These are phyloP conservation scores for Lepeophtheirus salmonis DNA, from an alignment of 1,140 invertebrate species.

Conservation along the genomic window DNA sequence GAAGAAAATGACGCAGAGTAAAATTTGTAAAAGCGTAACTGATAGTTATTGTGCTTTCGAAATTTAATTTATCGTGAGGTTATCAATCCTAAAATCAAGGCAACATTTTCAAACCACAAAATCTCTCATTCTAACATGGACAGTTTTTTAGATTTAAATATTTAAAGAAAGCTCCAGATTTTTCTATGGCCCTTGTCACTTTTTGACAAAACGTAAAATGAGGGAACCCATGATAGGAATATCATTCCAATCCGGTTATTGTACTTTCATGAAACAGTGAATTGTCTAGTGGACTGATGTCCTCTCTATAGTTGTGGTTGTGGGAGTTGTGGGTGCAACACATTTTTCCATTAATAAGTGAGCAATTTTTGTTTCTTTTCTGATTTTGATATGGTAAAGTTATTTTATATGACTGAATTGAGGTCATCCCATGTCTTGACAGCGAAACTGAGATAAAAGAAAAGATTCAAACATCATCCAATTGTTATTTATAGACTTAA, in stretches of 20 bases:
- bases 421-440: not conserved
- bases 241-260: not conserved
- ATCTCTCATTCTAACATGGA: too few relatives aligned
- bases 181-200: too few relatives aligned
- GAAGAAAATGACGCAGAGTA: too few relatives aligned
- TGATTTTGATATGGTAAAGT: not conserved
- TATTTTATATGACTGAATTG: constrained; percentile 1
- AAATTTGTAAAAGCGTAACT: too few relatives aligned
- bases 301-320: not conserved
- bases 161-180: too few relatives aligned
- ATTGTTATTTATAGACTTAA: not conserved
- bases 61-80: too few relatives aligned
- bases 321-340: not conserved
- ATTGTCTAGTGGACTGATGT: not conserved
- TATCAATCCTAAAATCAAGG: too few relatives aligned
- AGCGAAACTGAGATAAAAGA: not conserved
- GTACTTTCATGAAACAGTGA: not conserved
- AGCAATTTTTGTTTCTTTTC: not conserved
- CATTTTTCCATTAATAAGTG: not conserved
- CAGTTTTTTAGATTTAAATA: too few relatives aligned
- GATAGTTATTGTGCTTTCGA: too few relatives aligned
- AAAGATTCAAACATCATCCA: too few relatives aligned
- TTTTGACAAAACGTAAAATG: too few relatives aligned
- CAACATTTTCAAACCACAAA: too few relatives aligned
- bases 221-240: not conserved